phyloP scores from a whole-genome alignment of 2,797 vertebrate species.

The Enteromius argenteus region DNA sequence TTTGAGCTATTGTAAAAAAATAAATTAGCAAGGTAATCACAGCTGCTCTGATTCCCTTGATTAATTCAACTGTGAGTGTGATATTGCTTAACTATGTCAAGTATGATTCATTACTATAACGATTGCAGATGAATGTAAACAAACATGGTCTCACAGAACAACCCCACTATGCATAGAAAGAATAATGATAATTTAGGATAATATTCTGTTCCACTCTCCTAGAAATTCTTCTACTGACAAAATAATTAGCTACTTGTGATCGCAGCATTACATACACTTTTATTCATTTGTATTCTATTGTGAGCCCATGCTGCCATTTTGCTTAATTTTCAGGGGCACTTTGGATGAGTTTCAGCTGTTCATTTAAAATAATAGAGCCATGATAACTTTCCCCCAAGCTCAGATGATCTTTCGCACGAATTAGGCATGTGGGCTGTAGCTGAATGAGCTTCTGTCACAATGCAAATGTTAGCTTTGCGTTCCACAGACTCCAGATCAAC shows the following conservation, averaged over 20 bases:
- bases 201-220: neutral
- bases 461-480: conserved; percentile 38
- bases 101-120: neutral
- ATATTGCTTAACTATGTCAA: neutral
- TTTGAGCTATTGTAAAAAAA: neutral
- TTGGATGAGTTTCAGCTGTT: conserved; percentile 19
- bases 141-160: conserved; percentile 10
- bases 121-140: conserved; percentile 15
- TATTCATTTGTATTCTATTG: neutral
- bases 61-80: neutral
- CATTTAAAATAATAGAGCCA: conserved; percentile 16
- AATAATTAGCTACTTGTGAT: neutral
- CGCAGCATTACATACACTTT: neutral
- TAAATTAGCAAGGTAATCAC: neutral
- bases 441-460: conserved; percentile 23
- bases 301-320: neutral
- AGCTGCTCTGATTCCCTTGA: neutral
- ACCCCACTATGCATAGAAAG: neutral
- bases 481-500: conserved; percentile 23
- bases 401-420: conserved; percentile 26
- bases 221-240: neutral
- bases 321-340: neutral
- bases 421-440: conserved; percentile 26
- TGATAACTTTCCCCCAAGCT: conserved; percentile 25
- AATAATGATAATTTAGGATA: neutral